Evolutionary conservation across 1,140 invertebrate genomes (phyloP), one percentile per base, ranked within the genome.

Genomic region (Drosophila ercepeae): DNA sequence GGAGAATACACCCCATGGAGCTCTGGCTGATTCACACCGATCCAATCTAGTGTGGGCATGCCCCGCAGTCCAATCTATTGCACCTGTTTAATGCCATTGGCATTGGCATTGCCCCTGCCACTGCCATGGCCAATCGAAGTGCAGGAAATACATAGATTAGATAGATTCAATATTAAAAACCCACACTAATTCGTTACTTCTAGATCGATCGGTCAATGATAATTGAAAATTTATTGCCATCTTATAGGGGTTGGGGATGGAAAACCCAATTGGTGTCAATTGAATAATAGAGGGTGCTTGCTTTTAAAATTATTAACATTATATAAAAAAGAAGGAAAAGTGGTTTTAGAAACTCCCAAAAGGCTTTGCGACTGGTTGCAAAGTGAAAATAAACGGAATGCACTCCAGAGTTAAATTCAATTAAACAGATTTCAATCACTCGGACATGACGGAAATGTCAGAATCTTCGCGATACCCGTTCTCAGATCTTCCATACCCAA

Each of bases 361-460:
- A n/a, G n/a, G n/a, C n/a, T n/a, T n/a, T 6, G 14, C 2, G 3
- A 8, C 3, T 9, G 16, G 16, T 2, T 42, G 39, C 5, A 3
- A 42, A 42, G 39, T 19, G 39, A 16, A 18, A 57, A 11, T 9
- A n/a, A 13, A 39, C 23, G 14, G 36, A 18, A 18, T 11, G 61
- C 50, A 39, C 61, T 59, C 23, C 53, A 8, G 16, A 68, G 51
- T 70, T 70, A 29, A 78, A 68, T 72, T 75, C 34, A 83, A 84
- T 83, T 78, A 64, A 83, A 83, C 68, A 84, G 70, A 63, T 60
- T 83, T 78, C 61, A 84, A 84, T 84, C 75, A 79, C 59, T 52
- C n/a, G 51, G 46, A 79, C 71, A 86, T 84, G 81, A 86, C 79
- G 79, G 79, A 84, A 84, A 68, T 68, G 81, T 76, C 81, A 86